These are phyloP conservation scores for Corella eumyota DNA, from an alignment of 23 tunicate species.

Conservation along the genomic window DNA sequence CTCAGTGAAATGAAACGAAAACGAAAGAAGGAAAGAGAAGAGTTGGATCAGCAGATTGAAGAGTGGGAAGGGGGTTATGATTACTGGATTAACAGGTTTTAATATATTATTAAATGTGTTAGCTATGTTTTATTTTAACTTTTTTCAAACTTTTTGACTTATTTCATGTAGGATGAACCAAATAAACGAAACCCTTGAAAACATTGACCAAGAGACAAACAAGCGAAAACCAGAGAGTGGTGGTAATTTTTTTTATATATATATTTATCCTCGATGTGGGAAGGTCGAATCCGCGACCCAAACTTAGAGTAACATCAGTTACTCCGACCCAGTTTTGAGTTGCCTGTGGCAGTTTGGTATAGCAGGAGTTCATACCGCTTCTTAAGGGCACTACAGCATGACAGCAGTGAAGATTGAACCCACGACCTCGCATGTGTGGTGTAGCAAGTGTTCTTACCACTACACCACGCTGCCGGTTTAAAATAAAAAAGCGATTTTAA, in stretches of 20 bases:
- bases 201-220: constrained; percentile 34
- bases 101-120: too few relatives aligned
- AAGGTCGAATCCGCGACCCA: too few relatives aligned
- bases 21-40: constrained; percentile 29
- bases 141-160: background rate
- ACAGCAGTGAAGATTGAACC: too few relatives aligned
- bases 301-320: too few relatives aligned
- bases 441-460: too few relatives aligned
- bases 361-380: background rate
- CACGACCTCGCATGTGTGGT: too few relatives aligned
- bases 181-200: constrained; percentile 30
- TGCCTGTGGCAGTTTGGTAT: too few relatives aligned
- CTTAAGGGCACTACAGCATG: background rate
- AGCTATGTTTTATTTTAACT: background rate
- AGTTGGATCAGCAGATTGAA: constrained; percentile 42
- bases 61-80: constrained; percentile 59
- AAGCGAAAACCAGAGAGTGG: constrained; percentile 12
- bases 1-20: constrained; percentile 45
- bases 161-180: constrained; percentile 19
- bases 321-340: too few relatives aligned
- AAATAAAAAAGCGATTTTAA: too few relatives aligned
- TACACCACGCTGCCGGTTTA: too few relatives aligned
- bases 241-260: too few relatives aligned
- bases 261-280: too few relatives aligned
- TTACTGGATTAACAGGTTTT: constrained; percentile 56